phyloP scores from a whole-genome alignment of 2,113 vertebrate genomes.

The Dunckerocampus dactyliophorus region DNA sequence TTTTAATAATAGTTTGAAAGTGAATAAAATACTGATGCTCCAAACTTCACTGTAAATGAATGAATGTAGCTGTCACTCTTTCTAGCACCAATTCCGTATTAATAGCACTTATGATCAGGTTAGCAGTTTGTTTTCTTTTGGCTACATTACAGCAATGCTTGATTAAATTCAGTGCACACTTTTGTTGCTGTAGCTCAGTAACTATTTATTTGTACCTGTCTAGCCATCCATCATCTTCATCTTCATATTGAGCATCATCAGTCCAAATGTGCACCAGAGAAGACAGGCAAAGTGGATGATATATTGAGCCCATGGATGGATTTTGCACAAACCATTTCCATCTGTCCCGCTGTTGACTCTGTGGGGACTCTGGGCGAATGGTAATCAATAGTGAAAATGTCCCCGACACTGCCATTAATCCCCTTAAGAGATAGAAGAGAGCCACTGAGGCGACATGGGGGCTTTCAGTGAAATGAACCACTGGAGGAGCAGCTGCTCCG shows the following conservation, averaged over 20 bases:
- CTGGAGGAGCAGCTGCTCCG: not conserved
- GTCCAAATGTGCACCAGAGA: not conserved
- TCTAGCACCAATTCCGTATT: no score
- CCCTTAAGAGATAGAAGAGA: conserved; percentile 27
- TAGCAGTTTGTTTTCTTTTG: no score
- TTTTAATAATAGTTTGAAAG: no score
- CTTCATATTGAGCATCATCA: not conserved
- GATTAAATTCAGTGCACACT: not conserved
- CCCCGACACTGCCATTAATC: conserved; percentile 42
- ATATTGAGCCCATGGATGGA: not conserved
- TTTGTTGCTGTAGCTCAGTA: not conserved
- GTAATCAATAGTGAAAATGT: conserved; percentile 47
- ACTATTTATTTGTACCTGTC: no score
- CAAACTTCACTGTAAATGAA: conserved; percentile 18
- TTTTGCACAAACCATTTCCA: conserved; percentile 5
- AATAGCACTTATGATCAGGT: no score
- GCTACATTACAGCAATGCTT: no score
- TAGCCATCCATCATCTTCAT: conserved; percentile 15
- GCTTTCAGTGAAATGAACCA: conserved; percentile 54
- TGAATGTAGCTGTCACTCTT: conserved; percentile 6
- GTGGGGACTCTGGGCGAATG: conserved; percentile 30
- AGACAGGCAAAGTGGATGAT: conserved; percentile 21
- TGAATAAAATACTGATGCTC: not conserved
- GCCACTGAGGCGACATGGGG: conserved; percentile 3
- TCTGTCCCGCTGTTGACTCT: not conserved